Evolutionary conservation across 1,140 invertebrate species (phyloP).

Genomic region (Hycleus phaleratus): DNA sequence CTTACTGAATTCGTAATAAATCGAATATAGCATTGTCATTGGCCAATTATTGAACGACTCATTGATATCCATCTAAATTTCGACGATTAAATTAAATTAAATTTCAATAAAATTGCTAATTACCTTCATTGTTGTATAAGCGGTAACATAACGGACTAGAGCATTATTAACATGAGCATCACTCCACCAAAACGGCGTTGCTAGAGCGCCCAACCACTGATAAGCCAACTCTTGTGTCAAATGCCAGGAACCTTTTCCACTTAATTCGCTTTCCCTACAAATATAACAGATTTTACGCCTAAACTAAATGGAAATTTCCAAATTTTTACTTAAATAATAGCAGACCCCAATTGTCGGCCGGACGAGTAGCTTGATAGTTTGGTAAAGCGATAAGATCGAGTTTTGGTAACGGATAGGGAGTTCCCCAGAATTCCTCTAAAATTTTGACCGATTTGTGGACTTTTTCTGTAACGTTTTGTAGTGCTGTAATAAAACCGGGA

Average conservation of each 20-base stretch:
- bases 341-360: constrained; percentile 69
- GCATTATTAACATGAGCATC: constrained; percentile 64
- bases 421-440: constrained; percentile 62
- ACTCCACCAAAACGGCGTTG: constrained; percentile 63
- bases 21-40: constrained; percentile 63
- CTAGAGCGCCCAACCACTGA: constrained; percentile 67
- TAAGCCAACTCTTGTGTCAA: constrained; percentile 60
- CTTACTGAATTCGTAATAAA: constrained; percentile 69
- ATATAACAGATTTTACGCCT: not conserved
- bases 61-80: constrained; percentile 51
- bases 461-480: constrained; percentile 55
- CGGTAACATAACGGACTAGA: constrained; percentile 63
- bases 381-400: constrained; percentile 80
- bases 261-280: constrained; percentile 61
- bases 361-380: constrained; percentile 60
- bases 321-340: constrained; percentile 62
- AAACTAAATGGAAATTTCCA: not conserved
- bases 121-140: constrained; percentile 57
- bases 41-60: constrained; percentile 69
- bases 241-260: constrained; percentile 49
- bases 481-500: constrained; percentile 55
- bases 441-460: constrained; percentile 56
- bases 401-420: constrained; percentile 61
- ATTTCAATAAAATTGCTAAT: constrained; percentile 17
- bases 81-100: not conserved